Evolutionary conservation across 2,113 vertebrate species (phyloP).

Genomic region (Ceuthmochares aereus): DNA sequence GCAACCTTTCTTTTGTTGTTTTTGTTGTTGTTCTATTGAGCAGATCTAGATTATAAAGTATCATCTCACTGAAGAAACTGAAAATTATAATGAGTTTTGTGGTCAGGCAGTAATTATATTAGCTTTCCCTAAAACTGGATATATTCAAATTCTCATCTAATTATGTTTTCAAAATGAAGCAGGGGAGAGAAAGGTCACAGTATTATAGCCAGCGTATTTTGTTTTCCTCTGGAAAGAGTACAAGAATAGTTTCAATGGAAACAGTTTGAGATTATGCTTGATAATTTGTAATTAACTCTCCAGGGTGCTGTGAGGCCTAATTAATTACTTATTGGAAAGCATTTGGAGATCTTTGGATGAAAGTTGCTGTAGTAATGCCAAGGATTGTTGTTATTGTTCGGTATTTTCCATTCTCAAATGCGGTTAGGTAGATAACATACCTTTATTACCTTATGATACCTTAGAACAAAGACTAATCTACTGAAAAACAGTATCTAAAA

Average conservation of each 20-base stretch:
- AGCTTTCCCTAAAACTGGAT: conserved; percentile 23
- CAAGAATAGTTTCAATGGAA: conserved; percentile 46
- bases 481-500: conserved; percentile 33
- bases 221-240: conserved; percentile 55
- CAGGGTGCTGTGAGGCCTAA: conserved; percentile 53
- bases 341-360: conserved; percentile 61
- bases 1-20: neutral
- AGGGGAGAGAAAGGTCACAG: conserved; percentile 14
- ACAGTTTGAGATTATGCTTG: conserved; percentile 37
- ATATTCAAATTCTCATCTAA: conserved; percentile 39
- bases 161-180: conserved; percentile 22
- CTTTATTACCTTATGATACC: conserved; percentile 32
- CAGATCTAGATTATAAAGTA: neutral
- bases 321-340: conserved; percentile 67
- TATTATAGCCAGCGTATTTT: conserved; percentile 37
- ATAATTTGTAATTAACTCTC: conserved; percentile 71
- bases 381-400: neutral
- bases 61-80: neutral
- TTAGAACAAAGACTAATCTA: conserved; percentile 31
- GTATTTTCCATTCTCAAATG: conserved; percentile 17
- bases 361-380: conserved; percentile 43
- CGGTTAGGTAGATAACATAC: conserved; percentile 39
- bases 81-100: conserved; percentile 2
- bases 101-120: conserved; percentile 32
- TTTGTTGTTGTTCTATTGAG: neutral